Conservation (phyloP, 2,797 vertebrate species). For the Ambastaia sidthimunki region DNA sequence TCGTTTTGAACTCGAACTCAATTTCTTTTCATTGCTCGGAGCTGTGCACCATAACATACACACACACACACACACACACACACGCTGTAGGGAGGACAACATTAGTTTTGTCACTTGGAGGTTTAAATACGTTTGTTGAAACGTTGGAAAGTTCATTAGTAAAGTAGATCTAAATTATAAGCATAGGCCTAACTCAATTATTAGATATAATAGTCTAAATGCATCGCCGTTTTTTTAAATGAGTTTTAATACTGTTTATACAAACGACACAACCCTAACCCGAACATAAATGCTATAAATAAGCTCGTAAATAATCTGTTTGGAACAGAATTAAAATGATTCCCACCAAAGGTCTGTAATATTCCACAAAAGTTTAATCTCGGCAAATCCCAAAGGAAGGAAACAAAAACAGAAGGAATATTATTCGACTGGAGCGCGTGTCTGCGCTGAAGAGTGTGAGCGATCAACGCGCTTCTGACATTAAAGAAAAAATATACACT, state of each 20-base stretch:
- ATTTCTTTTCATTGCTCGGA: too few species aligned
- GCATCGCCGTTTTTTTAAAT: too few species aligned
- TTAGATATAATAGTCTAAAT: not conserved
- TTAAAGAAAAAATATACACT: not conserved
- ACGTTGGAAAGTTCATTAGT: too few species aligned
- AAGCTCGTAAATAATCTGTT: not conserved
- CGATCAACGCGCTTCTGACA: not conserved
- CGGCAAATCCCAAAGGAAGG: not conserved
- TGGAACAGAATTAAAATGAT: conserved; percentile 10
- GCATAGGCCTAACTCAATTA: not conserved
- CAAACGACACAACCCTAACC: not conserved
- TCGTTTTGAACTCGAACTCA: too few species aligned
- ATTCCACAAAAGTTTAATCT: not conserved
- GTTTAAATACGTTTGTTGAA: too few species aligned
- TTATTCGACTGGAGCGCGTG: not conserved
- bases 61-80: too few species aligned
- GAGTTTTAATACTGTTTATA: conserved; percentile 33
- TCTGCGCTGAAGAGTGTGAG: not conserved
- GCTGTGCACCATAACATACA: too few species aligned
- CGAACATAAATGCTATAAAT: conserved; percentile 9
- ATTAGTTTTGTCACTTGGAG: too few species aligned
- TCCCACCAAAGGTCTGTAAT: conserved; percentile 9
- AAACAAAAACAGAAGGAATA: not conserved
- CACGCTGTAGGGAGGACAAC: too few species aligned
- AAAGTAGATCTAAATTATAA: too few species aligned